phyloP scores from a whole-genome alignment of 2,888 invertebrate species.

The Nymphalis c-album region DNA sequence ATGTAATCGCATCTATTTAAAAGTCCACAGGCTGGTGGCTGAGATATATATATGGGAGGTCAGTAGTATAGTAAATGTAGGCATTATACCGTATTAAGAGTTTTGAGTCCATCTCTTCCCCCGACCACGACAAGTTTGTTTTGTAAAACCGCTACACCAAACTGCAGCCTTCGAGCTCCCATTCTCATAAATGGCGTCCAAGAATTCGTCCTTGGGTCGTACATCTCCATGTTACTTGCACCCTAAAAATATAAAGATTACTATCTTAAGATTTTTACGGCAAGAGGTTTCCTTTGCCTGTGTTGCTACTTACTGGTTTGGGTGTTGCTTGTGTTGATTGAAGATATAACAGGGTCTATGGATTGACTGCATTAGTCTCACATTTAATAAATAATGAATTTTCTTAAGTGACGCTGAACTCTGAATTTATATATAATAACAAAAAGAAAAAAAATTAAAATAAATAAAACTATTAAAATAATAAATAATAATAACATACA shows the following conservation, averaged over 20 bases:
- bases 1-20: neutral
- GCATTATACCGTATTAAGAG: slow-evolving; percentile 89
- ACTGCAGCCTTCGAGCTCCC: slow-evolving; percentile 92
- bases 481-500: neutral
- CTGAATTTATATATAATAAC: slow-evolving; percentile 1
- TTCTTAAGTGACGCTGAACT: neutral
- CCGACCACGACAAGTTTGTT: slow-evolving; percentile 93
- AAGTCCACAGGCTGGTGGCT: neutral
- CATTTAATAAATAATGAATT: neutral
- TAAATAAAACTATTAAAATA: neutral
- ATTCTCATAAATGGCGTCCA: slow-evolving; percentile 90
- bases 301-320: slow-evolving; percentile 3
- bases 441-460: slow-evolving; percentile 8
- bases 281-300: slow-evolving; percentile 1
- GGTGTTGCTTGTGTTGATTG: slow-evolving; percentile 1
- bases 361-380: slow-evolving; percentile 8
- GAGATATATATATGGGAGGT: neutral
- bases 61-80: neutral
- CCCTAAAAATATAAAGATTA: slow-evolving; percentile 72
- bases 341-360: slow-evolving; percentile 12
- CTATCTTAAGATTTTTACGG: neutral
- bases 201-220: slow-evolving; percentile 89
- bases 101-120: slow-evolving; percentile 95
- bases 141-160: slow-evolving; percentile 93
- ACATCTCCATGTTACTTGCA: slow-evolving; percentile 94